Percentiles rank a stretch among this genome's conserved stretches.
phyloP scores from a whole-genome alignment of 1,140 invertebrate species.

The Heliothis virescens region DNA sequence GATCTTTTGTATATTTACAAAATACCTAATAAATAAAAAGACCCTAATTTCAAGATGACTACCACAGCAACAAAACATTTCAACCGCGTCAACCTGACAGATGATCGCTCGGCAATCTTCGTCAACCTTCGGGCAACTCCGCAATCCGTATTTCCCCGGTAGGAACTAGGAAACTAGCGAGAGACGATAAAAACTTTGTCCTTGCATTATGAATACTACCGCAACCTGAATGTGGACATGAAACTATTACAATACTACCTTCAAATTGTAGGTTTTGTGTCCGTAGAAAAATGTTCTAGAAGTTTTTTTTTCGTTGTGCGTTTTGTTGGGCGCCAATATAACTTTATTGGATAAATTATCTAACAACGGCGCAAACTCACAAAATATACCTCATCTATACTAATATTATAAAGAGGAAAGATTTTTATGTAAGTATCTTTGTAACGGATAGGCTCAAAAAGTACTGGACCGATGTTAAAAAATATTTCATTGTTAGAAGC shows the following conservation, averaged over 20 bases:
- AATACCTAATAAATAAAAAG: neutral
- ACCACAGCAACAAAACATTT: neutral
- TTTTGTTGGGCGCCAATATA: neutral
- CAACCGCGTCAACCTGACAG: neutral
- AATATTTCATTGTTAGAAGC: no score
- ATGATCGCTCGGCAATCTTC: constrained; percentile 25
- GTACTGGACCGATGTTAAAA: neutral
- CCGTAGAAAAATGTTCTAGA: no score
- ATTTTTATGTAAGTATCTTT: neutral
- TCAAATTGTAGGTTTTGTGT: no score
- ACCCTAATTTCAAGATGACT: neutral
- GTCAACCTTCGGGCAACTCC: constrained; percentile 26
- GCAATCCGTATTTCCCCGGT: constrained; percentile 25
- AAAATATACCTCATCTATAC: neutral
- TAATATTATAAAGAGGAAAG: neutral
- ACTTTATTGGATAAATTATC: no score
- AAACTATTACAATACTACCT: neutral
- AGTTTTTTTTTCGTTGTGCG: no score
- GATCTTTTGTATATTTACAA: no score
- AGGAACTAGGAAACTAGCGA: constrained; percentile 6
- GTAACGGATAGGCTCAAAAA: neutral
- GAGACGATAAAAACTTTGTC: constrained; percentile 39
- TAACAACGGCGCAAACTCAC: no score
- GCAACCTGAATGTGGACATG: neutral
- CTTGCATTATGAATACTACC: constrained; percentile 34